These are phyloP conservation scores for Mesorhabditis spiculigera DNA, from an alignment of 2,888 invertebrate species.

Conservation along the genomic window DNA sequence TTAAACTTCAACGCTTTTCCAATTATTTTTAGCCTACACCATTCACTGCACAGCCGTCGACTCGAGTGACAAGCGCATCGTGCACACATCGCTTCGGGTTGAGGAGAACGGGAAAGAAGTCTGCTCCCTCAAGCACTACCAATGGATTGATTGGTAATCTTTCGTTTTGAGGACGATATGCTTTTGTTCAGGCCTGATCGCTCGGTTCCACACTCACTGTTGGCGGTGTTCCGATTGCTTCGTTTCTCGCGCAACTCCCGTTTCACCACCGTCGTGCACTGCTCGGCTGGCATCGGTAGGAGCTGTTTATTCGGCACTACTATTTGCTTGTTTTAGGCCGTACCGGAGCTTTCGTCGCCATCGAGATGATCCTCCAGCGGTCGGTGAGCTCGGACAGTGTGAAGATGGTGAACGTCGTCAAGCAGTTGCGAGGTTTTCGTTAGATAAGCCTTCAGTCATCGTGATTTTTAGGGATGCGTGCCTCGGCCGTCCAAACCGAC, in stretches of 20 bases:
- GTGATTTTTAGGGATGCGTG: slow-evolving; percentile 4
- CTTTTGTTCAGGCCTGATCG: slow-evolving; percentile 20
- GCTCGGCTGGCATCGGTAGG: slow-evolving; percentile 24
- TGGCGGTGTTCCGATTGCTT: slow-evolving; percentile 17
- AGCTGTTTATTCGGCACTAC: slow-evolving; percentile 12
- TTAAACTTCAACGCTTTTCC: neutral
- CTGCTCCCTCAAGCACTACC: slow-evolving; percentile 13
- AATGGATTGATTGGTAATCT: slow-evolving; percentile 16
- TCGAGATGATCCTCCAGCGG: slow-evolving; percentile 2
- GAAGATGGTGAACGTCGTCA: neutral
- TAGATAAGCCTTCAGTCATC: neutral
- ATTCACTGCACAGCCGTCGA: neutral
- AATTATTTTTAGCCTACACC: too few species aligned
- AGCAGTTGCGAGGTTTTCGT: neutral
- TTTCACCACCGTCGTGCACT: slow-evolving; percentile 20
- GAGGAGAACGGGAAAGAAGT: neutral
- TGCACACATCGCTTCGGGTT: neutral
- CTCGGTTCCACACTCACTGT: slow-evolving; percentile 18
- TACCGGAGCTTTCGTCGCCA: neutral
- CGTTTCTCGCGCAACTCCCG: slow-evolving; percentile 11
- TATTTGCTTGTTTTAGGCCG: neutral
- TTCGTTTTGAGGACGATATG: neutral
- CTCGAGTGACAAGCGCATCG: neutral
- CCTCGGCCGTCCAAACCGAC: neutral
- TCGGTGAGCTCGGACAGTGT: neutral